Conservation (phyloP, 2,888 invertebrate species). For the Papilio demoleus region DNA sequence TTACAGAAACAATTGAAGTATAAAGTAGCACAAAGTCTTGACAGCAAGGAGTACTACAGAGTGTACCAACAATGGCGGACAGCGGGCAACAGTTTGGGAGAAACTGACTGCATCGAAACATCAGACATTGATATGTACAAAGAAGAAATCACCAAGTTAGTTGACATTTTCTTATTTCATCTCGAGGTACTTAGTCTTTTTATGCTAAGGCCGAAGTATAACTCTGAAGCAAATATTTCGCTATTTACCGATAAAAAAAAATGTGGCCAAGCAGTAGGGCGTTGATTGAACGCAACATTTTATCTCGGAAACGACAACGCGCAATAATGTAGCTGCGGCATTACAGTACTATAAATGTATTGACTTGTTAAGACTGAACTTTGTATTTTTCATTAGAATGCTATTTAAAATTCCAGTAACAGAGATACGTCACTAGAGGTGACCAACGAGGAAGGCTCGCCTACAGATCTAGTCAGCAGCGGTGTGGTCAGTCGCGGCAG, state of each 20-base stretch:
- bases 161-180: background rate
- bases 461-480: slow-evolving; percentile 76
- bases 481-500: slow-evolving; percentile 76
- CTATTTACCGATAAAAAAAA: too few relatives aligned
- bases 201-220: too few relatives aligned
- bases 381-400: background rate
- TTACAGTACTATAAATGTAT: too few relatives aligned
- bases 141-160: slow-evolving; percentile 67
- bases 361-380: too few relatives aligned
- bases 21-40: slow-evolving; percentile 96
- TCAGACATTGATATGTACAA: slow-evolving; percentile 65
- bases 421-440: slow-evolving; percentile 70
- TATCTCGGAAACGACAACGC: too few relatives aligned
- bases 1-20: slow-evolving; percentile 91
- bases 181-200: too few relatives aligned
- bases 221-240: too few relatives aligned
- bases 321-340: too few relatives aligned
- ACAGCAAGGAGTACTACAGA: slow-evolving; percentile 95
- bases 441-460: slow-evolving; percentile 71
- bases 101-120: slow-evolving; percentile 80
- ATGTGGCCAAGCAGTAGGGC: too few relatives aligned
- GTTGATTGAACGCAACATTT: too few relatives aligned
- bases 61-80: slow-evolving; percentile 86
- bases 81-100: slow-evolving; percentile 80
- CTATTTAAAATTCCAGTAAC: slow-evolving; percentile 52